Evolutionary conservation across 2,888 invertebrate genomes (phyloP), one percentile per base, ranked within the genome.

Genomic region (Eristalis tenax): DNA sequence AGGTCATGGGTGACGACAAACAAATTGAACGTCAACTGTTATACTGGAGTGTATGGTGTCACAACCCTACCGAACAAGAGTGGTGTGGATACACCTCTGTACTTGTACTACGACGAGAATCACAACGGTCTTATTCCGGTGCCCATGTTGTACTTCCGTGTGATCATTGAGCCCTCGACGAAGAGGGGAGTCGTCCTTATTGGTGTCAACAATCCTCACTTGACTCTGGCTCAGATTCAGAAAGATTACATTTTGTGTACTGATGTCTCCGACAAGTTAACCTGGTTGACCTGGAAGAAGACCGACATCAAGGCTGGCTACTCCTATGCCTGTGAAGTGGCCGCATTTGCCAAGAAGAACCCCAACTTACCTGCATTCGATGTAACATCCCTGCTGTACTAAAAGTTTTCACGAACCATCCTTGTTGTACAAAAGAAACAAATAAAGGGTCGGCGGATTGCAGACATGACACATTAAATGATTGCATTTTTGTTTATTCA

Each of bases 71-170:
- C 93, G 2, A 94, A 95, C 89, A 91, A 89, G 3, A 88, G 91
- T 22, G 93, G 92, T 1, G 91, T 91, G 6, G 89, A 92, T 59
- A 92, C 91, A 0, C 91, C 91, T 0, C 79, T 94, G 18, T 93
- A 92, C 80, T 90, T 94, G 76, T 88, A 92, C 26, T 90, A 90
- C 35, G 91, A 93, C 74, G 88, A 68, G 15, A 91, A 92, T 50
- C 90, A 91, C 35, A 91, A 91, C 8, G 92, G 90, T n/a, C 91
- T 92, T 71, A 91, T 95, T 66, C 94, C 95, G 0, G 94, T 95
- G 10, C 95, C 95, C 0, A 93, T 92, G 89, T 79, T 94, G n/a
- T 94, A 93, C 85, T 95, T 94, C 94, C 95, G 95, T 89, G 93
- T 95, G 0, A 91, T 95, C 11, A 94, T 94, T 86, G 94, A 95